These are phyloP conservation scores for Aricia artaxerxes DNA, from an alignment of 2,888 invertebrate genomes.

Conservation along the genomic window DNA sequence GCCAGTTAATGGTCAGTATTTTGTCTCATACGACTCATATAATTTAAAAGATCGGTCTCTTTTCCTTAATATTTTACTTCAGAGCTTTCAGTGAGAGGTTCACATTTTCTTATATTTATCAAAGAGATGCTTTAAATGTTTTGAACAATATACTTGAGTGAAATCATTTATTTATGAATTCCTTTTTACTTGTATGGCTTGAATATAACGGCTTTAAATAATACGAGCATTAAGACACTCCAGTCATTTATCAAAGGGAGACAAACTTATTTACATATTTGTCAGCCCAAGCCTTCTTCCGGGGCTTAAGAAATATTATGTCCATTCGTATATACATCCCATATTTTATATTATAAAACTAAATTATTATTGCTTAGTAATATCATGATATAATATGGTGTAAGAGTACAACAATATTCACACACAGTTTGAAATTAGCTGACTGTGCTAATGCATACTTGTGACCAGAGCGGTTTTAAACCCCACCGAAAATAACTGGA, in stretches of 20 bases:
- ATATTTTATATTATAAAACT: background rate
- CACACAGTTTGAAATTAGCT: background rate
- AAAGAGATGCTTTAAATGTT: background rate
- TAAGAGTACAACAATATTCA: too few relatives aligned
- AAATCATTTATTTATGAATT: background rate
- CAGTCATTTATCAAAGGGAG: conserved; percentile 23
- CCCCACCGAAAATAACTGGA: conserved; percentile 14
- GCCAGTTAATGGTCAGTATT: conserved; percentile 82
- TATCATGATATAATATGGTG: too few relatives aligned
- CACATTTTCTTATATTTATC: background rate
- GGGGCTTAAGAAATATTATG: background rate
- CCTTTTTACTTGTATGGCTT: background rate
- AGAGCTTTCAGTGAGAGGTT: too few relatives aligned
- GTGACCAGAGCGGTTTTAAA: background rate
- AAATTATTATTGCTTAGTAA: too few relatives aligned
- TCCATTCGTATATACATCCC: background rate
- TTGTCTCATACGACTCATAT: background rate
- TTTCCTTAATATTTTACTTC: too few relatives aligned
- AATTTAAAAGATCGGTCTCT: too few relatives aligned
- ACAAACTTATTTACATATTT: conserved; percentile 28
- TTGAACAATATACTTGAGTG: background rate
- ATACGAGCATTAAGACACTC: conserved; percentile 16
- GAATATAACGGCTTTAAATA: conserved; percentile 5
- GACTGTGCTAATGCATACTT: background rate
- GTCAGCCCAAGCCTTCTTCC: background rate